Evolutionary conservation across 2,888 invertebrate species (phyloP).

Genomic region (Parnassius apollo): DNA sequence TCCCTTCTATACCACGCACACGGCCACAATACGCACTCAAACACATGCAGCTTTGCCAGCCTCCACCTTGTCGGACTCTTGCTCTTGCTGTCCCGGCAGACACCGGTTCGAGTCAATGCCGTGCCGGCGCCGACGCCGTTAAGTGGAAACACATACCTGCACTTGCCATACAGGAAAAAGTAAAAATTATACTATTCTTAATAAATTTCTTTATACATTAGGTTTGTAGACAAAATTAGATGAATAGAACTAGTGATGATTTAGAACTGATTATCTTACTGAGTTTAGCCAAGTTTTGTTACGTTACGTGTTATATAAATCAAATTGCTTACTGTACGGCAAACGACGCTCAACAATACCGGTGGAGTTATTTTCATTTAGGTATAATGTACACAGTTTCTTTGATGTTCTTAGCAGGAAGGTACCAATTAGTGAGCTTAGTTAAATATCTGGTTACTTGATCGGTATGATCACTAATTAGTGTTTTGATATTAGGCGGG

Average conservation of each 20-base stretch:
- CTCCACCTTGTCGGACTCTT: too few relatives aligned
- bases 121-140: too few relatives aligned
- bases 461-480: slow-evolving; percentile 2
- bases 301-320: slow-evolving; percentile 27
- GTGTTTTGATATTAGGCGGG: too few relatives aligned
- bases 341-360: slow-evolving; percentile 10
- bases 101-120: too few relatives aligned
- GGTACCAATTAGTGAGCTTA: slow-evolving; percentile 14
- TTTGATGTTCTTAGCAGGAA: slow-evolving; percentile 22
- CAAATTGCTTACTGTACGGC: slow-evolving; percentile 21
- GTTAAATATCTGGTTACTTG: slow-evolving; percentile 5
- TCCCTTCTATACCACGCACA: too few relatives aligned
- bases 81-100: too few relatives aligned
- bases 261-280: slow-evolving; percentile 11
- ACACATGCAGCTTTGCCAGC: too few relatives aligned
- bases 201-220: not conserved
- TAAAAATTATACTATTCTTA: too few relatives aligned
- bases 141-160: too few relatives aligned
- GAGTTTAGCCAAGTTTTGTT: slow-evolving; percentile 21
- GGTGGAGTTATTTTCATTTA: slow-evolving; percentile 17
- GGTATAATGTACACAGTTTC: slow-evolving; percentile 5
- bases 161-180: too few relatives aligned
- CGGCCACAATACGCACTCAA: too few relatives aligned
- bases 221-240: slow-evolving; percentile 2
- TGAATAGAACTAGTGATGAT: slow-evolving; percentile 7